Conservation (phyloP, 2,797 vertebrate genomes). For the Sarcophilus harrisii region DNA sequence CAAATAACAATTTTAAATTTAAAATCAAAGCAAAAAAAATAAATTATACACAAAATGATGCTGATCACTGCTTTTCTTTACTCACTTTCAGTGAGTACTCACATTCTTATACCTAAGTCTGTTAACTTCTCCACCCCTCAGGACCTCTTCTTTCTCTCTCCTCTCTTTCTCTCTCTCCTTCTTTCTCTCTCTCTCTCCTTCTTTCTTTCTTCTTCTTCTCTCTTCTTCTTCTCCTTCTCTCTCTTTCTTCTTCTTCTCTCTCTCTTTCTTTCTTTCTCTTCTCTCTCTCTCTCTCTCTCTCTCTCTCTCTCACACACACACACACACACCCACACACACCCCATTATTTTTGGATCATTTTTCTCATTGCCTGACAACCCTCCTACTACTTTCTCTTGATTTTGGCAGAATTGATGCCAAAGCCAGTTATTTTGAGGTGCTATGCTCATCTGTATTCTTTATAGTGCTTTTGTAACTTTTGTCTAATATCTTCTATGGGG, state of each 20-base stretch:
- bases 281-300: too few species aligned
- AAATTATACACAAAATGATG: background rate
- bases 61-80: background rate
- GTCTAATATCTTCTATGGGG: conserved; percentile 8
- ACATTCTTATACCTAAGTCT: conserved; percentile 11
- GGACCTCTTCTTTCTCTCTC: background rate
- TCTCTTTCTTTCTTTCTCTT: too few species aligned
- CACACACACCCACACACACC: background rate
- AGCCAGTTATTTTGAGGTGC: conserved; percentile 57
- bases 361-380: conserved; percentile 74
- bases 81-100: conserved; percentile 1
- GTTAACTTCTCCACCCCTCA: conserved; percentile 41
- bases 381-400: conserved; percentile 56
- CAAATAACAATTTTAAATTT: background rate
- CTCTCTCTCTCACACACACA: background rate
- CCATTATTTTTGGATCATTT: conserved; percentile 46
- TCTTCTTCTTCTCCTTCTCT: too few species aligned
- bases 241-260: too few species aligned
- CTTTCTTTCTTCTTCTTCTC: background rate
- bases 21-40: background rate
- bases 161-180: too few species aligned
- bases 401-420: conserved; percentile 41
- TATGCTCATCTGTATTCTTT: background rate
- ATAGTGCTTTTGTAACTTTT: conserved; percentile 31
- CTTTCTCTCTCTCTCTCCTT: too few species aligned